A percentile compares a stretch with the other conserved stretches of the same genome.
Conservation (phyloP, 2,888 invertebrate species). For the Lysandra bellargus region DNA sequence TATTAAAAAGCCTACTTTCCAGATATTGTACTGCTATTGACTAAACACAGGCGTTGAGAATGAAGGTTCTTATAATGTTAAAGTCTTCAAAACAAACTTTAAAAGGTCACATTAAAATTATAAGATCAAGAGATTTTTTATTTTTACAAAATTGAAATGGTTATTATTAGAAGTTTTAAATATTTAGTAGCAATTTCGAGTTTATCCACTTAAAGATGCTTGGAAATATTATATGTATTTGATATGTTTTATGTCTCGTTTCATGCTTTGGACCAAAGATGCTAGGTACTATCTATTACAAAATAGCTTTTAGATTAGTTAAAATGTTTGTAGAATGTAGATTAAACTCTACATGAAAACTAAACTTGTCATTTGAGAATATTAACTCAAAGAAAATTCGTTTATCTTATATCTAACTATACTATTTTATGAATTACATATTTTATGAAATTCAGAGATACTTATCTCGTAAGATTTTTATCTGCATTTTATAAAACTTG, state of each 20-base stretch:
- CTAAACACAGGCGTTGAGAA: background rate
- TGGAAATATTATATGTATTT: no score
- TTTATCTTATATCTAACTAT: background rate
- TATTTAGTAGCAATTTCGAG: no score
- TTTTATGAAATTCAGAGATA: background rate
- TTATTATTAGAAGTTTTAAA: no score
- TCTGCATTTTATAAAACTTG: slow-evolving; percentile 18
- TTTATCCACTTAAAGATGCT: no score
- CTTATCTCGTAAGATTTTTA: background rate
- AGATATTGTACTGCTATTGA: background rate
- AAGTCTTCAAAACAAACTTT: no score
- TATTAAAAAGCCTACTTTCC: background rate
- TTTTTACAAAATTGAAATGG: no score
- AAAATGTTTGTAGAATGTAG: background rate
- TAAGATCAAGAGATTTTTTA: no score
- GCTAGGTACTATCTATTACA: no score
- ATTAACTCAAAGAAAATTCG: background rate
- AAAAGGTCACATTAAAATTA: no score
- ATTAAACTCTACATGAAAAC: background rate
- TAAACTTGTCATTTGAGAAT: background rate
- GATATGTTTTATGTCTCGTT: no score
- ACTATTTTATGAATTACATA: background rate
- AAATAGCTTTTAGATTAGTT: no score
- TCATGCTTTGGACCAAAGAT: no score
- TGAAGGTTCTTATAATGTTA: background rate